Evolutionary conservation across 2,113 vertebrate genomes (phyloP).

Genomic region (Bothrops jararaca): DNA sequence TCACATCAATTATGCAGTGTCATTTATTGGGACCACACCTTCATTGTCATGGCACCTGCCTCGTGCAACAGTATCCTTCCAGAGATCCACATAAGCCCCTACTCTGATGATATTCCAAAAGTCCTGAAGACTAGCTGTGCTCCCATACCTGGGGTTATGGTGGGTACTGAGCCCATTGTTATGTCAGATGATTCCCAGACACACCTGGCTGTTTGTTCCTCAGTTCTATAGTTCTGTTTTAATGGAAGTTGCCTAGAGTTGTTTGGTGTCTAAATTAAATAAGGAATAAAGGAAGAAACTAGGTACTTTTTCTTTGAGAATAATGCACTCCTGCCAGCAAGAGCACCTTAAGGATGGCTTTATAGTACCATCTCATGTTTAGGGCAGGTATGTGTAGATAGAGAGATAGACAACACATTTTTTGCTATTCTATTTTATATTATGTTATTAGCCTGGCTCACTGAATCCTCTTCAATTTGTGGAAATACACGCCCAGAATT

Average conservation of each 20-base stretch:
- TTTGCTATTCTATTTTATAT: neutral
- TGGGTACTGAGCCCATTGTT: neutral
- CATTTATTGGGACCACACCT: neutral
- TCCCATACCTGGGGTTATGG: neutral
- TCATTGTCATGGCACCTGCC: neutral
- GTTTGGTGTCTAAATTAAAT: neutral
- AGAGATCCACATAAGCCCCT: neutral
- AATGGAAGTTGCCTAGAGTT: neutral
- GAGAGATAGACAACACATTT: neutral
- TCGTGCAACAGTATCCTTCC: neutral
- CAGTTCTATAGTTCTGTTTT: neutral
- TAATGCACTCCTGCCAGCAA: neutral
- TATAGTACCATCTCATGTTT: neutral
- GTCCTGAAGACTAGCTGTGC: neutral
- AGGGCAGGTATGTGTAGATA: neutral
- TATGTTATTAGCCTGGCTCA: neutral
- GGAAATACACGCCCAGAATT: neutral
- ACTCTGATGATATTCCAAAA: neutral
- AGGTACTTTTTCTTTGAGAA: neutral
- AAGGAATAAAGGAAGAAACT: neutral
- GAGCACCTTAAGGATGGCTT: neutral
- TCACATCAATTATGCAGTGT: neutral
- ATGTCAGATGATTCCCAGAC: neutral
- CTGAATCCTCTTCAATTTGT: neutral
- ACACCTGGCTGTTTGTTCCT: neutral